Evolutionary conservation across 2,797 vertebrate genomes (phyloP).

Genomic region (Tapirus indicus): DNA sequence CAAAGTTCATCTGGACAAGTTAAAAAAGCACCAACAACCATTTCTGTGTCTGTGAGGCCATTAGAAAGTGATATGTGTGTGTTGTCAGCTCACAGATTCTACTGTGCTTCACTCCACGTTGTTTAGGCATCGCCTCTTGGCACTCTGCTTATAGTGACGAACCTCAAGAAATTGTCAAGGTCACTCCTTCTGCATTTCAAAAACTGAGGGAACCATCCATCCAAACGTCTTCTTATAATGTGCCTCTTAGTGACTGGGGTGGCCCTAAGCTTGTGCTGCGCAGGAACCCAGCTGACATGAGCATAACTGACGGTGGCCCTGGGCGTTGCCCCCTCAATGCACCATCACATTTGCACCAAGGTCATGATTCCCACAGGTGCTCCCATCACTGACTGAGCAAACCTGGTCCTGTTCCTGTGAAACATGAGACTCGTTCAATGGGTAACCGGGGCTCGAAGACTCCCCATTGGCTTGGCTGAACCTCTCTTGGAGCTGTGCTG

Average conservation of each 20-base stretch:
- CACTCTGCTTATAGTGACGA: background rate
- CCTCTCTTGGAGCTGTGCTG: background rate
- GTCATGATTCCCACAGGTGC: background rate
- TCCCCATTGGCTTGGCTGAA: background rate
- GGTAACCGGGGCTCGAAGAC: background rate
- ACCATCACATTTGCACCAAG: no score
- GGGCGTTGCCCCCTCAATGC: background rate
- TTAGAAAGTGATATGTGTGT: background rate
- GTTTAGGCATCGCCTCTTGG: conserved; percentile 29
- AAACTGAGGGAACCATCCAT: background rate
- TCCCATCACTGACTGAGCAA: background rate
- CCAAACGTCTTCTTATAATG: background rate
- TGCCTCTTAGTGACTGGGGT: background rate
- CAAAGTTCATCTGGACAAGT: conserved; percentile 34
- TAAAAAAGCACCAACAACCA: background rate
- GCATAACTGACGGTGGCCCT: background rate
- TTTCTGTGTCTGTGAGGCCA: conserved; percentile 18
- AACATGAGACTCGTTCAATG: background rate
- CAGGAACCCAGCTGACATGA: background rate
- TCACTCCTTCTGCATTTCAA: conserved; percentile 48
- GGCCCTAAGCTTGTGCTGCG: background rate
- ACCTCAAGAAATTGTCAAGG: conserved; percentile 43
- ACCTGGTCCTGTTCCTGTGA: background rate
- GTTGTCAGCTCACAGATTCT: conserved; percentile 19
- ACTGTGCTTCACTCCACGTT: conserved; percentile 31